Evolutionary conservation across 2,888 invertebrate genomes (phyloP).

Genomic region (Ennomos fuscantarius): DNA sequence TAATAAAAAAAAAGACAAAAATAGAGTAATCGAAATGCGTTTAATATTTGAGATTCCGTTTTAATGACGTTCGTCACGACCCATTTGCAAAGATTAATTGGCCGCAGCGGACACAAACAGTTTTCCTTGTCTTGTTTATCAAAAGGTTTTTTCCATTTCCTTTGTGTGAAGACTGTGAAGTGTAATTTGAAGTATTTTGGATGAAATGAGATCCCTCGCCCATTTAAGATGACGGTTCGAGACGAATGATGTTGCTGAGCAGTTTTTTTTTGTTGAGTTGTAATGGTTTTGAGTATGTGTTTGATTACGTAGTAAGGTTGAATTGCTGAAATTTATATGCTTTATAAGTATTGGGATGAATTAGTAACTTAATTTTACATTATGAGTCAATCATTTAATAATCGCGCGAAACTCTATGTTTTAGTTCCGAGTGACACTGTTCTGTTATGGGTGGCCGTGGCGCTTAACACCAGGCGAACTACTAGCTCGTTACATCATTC

Average conservation of each 20-base stretch:
- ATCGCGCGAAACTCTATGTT: no score
- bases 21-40: conserved; percentile 13
- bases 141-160: conserved; percentile 33
- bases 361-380: no score
- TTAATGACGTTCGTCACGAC: conserved; percentile 12
- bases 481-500: no score
- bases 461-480: no score
- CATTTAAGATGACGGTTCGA: conserved; percentile 12
- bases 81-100: conserved; percentile 47
- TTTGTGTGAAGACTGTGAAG: conserved; percentile 45
- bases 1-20: no score
- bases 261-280: conserved; percentile 3
- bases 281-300: no score
- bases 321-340: no score
- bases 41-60: conserved; percentile 22
- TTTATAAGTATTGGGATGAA: no score
- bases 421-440: no score
- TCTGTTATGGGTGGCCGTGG: no score
- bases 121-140: conserved; percentile 40
- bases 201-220: conserved; percentile 16
- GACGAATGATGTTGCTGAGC: conserved; percentile 9
- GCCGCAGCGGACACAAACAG: conserved; percentile 30
- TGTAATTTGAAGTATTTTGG: conserved; percentile 33
- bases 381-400: no score
- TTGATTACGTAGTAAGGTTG: no score